Evolutionary conservation across 2,888 invertebrate genomes (phyloP), one percentile per base, ranked within the genome.

Genomic region (Apamea monoglypha): DNA sequence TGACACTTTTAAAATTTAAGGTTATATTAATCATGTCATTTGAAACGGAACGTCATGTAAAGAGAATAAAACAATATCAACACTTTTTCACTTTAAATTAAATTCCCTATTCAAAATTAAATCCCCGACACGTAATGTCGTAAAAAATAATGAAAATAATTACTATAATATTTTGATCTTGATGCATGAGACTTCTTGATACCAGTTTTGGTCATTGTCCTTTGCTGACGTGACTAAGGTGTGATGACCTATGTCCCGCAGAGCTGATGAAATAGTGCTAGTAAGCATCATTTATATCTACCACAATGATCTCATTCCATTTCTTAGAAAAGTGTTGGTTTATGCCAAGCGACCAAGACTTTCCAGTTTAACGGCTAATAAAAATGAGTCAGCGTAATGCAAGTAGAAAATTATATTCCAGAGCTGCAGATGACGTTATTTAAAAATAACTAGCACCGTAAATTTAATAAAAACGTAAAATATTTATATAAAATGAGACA

Each of bases 401-500:
- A 50, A 72, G 29, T 21, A 21, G 29, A 70, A 79, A 61, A 78
- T 78, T 61, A 50, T 10, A 61, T 69, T 44, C 32, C 61, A 40
- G 69, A 53, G n/a, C 18, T 50, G 47, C 40, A 68, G 47, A 50
- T 50, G 36, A 40, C 12, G 73, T 50, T 40, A 73, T 66, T 71
- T 32, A n/a, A 47, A 80, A 74, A 36, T 53, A 67, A 32, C 29
- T 32, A 59, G 36, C 44, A 29, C 32, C 32, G 10, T n/a, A 32
- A 72, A 25, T 72, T 47, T 3, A n/a, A 44, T 78, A 56, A 63
- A 53, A 44, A 66, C 66, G 21, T 29, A 12, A 56, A 82, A 7
- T 16, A 59, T 40, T 59, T 40, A 40, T 44, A 74, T 79, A 32
- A 68, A 73, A 78, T 83, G 21, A 56, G 53, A 53, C 16, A 50